These are phyloP conservation scores for Periparus ater DNA, from an alignment of 2,797 vertebrate genomes.

Conservation along the genomic window DNA sequence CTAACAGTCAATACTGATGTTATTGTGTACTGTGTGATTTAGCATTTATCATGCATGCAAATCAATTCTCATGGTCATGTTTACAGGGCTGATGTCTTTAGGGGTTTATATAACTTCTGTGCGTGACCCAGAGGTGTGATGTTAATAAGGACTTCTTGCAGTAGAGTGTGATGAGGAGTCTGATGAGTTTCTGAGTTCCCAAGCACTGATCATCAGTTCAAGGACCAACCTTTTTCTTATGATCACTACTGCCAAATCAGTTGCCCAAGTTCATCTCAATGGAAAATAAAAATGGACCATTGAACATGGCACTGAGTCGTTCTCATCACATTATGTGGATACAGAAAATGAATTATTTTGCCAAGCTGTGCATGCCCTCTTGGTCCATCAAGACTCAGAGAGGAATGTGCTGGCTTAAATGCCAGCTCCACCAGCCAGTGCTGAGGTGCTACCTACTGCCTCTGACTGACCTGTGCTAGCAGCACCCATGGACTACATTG, in stretches of 20 bases:
- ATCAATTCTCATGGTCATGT: not conserved
- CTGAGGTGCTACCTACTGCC: not conserved
- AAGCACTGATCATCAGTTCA: not conserved
- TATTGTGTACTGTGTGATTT: not conserved
- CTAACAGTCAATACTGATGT: not conserved
- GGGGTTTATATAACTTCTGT: not conserved
- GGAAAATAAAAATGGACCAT: not conserved
- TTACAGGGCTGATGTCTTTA: not conserved
- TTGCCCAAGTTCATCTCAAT: not conserved
- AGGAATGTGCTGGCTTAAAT: not conserved
- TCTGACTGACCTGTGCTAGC: not conserved
- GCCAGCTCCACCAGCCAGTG: not conserved
- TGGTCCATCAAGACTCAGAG: not conserved
- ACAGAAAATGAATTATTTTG: not conserved
- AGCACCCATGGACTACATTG: not conserved
- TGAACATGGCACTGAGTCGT: not conserved
- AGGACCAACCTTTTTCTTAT: not conserved
- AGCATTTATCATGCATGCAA: not conserved
- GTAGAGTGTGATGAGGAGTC: not conserved
- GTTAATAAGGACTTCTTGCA: not conserved
- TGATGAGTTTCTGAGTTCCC: not conserved
- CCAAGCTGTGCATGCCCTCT: not conserved
- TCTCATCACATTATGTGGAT: not conserved
- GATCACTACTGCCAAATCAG: not conserved
- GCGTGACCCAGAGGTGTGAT: not conserved